phyloP scores from a whole-genome alignment of 2,113 vertebrate genomes.

The Sphaerodactylus townsendi region DNA sequence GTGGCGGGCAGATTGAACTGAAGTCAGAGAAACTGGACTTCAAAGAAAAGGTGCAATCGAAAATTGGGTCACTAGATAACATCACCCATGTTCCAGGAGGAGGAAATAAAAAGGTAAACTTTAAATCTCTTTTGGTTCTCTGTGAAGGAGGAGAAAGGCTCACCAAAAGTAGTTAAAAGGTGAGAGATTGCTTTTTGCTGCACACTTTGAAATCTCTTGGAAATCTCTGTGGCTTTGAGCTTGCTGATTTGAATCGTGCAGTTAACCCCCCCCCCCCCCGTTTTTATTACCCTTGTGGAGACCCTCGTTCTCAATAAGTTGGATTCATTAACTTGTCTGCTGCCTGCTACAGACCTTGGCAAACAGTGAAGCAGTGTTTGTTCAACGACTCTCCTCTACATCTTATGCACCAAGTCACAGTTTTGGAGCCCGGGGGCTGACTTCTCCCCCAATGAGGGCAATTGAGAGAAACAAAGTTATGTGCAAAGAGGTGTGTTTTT shows the following conservation, averaged over 20 bases:
- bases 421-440: not conserved
- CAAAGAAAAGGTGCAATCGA: slow-evolving; percentile 91
- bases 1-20: slow-evolving; percentile 94
- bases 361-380: not conserved
- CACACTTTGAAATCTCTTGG: not conserved
- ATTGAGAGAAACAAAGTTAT: not conserved
- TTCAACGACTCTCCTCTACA: not conserved
- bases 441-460: not conserved
- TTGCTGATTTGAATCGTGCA: not conserved
- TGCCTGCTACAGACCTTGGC: not conserved
- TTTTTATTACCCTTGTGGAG: not conserved
- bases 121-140: not conserved
- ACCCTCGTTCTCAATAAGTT: not conserved
- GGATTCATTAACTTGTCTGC: not conserved
- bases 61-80: slow-evolving; percentile 93
- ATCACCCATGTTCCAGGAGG: slow-evolving; percentile 92
- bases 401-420: not conserved
- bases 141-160: not conserved
- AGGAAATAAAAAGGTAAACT: slow-evolving; percentile 87
- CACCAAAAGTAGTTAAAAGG: not conserved
- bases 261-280: no score
- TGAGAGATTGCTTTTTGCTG: not conserved
- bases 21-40: slow-evolving; percentile 97
- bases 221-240: not conserved
- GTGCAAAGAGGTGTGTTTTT: not conserved